Evolutionary conservation across 1,140 invertebrate species (phyloP), one percentile per base, ranked within the genome.

Genomic region (Eulimnadia texana): DNA sequence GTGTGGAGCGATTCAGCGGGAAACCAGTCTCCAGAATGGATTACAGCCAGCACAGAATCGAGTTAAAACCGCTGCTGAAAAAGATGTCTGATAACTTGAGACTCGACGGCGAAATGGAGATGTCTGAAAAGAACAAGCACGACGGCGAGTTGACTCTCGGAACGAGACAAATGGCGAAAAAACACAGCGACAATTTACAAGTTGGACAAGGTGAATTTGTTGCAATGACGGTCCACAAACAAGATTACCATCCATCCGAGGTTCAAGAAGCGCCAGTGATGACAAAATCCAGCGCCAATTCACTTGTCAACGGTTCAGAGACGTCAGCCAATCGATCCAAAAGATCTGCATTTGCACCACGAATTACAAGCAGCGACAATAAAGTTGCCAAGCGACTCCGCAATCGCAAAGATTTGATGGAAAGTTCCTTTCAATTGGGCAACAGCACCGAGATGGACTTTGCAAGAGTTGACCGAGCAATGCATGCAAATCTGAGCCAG

Each of bases 51-150:
- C 27, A 57, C 55, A 27, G 28, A 16, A 42, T 42, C 16, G 33
- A 16, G 6, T 16, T 16, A 6, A 42, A 16, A 42, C 55, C 55
- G 24, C 25, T 57, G 11, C 27, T 33, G 27, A 57, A 33, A 27
- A 57, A 57, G 10, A n/a, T 57, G 25, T 33, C 27, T 20, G 55
- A 57, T 19, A 57, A 57, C 9, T n/a, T 57, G 27, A 57, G 29
- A 11, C 27, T 57, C 24, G 55, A 57, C 27, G 55, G 55, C 28
- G 25, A 57, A 42, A 42, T 42, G 33, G 33, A 42, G 6, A 16
- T 42, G 33, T 42, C 33, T 9, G 33, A 42, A 16, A 42, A 16
- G 16, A 42, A 16, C 33, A 42, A 42, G 16, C 6, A 6, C 55
- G 55, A 23, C 28, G 55, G 29, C 55, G 13, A 22, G 24, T 20